Conservation (phyloP, 2,888 invertebrate genomes). For the Hemistola chrysoprasaria region DNA sequence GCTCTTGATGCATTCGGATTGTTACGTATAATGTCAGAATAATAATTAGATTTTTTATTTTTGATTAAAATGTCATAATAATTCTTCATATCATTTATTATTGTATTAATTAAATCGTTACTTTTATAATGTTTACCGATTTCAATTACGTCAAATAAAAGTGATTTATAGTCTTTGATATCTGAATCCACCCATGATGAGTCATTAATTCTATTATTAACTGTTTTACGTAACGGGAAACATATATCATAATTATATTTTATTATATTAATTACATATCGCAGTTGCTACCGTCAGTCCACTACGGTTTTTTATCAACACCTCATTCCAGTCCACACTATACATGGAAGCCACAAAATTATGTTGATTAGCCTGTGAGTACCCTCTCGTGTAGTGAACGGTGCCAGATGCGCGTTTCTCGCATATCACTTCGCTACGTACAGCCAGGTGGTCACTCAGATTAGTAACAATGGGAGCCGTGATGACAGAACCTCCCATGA, state of each 20-base stretch:
- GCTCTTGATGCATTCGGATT: no score
- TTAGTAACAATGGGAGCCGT: constrained; percentile 2
- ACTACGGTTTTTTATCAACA: neutral
- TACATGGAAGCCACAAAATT: constrained; percentile 3
- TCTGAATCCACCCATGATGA: constrained; percentile 5
- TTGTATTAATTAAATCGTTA: no score
- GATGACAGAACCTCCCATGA: neutral
- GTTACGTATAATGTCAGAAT: no score
- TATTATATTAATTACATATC: neutral
- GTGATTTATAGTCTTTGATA: no score
- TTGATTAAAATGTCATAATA: no score
- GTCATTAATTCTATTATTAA: neutral
- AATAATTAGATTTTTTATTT: no score
- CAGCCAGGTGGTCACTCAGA: constrained; percentile 6
- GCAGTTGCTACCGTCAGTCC: neutral
- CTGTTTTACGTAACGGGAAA: constrained; percentile 2
- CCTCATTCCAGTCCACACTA: constrained; percentile 5
- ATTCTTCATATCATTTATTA: no score
- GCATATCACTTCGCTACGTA: neutral
- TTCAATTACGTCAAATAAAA: no score
- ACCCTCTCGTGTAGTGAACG: neutral
- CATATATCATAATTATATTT: constrained; percentile 1
- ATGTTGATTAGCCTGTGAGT: neutral
- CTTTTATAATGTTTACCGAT: no score
- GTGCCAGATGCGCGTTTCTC: no score